Evolutionary conservation across 2,888 invertebrate genomes (phyloP), one percentile per base, ranked within the genome.

Genomic region (Timandra comae): DNA sequence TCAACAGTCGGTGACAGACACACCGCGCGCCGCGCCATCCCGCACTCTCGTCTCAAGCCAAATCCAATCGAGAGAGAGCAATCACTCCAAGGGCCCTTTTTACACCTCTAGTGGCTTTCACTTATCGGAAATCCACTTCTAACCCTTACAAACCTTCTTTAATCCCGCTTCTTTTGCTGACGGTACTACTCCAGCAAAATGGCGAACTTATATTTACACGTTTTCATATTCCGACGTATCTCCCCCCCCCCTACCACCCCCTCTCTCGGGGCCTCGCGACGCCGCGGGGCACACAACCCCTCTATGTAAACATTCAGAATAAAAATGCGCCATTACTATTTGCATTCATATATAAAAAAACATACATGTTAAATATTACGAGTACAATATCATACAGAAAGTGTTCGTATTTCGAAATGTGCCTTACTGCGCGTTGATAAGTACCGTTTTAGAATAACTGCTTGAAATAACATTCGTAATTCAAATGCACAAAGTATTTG

Each of bases 271-370:
- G 49, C 46, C 43, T 34, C 46, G 32, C 24, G 20, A 43, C 50
- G 43, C 35, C 7, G 47, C 56, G 52, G 38, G 45, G 56, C 56
- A 43, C 49, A 35, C 57, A 41, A 52, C 63, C 81, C 82, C 80
- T 82, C 78, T 84, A 85, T 80, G 71, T 85, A 84, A 84, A 84
- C 81, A 82, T 78, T 74, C 56, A 54, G 62, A 76, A 81, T 82
- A 85, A 84, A 85, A 82, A 82, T 79, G 70, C 81, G 80, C 85
- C 84, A 82, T 84, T 75, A 81, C 81, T 82, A 84, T 84, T 85
- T 84, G 81, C 82, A 85, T 85, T 85, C 80, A 84, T 84, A 85
- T 82, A 81, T 75, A 82, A 80, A 81, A 79, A 82, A 82, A 82
- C 85, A 82, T 85, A 85, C 82, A 79, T 75, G 81, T 73, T 77